Evolutionary conservation across 2,888 invertebrate genomes (phyloP), one percentile per base, ranked within the genome.

Genomic region (Plemyria rubiginata): DNA sequence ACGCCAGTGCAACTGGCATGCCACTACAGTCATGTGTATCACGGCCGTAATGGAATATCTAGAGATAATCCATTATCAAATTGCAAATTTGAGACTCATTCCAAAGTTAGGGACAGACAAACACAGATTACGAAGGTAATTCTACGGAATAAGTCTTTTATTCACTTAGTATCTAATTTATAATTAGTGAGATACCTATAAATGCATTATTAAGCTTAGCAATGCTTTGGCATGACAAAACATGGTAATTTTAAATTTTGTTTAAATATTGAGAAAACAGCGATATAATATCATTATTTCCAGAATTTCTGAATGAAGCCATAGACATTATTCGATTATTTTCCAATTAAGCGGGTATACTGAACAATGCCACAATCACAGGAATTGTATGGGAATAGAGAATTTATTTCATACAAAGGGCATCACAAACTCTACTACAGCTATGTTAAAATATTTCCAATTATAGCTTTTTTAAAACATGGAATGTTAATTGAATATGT

Each of bases 171-270:
- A 65, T 57, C 82, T 86, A 88, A 78, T 79, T 80, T 90, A 92
- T 82, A 87, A 85, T 88, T 92, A 92, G 85, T 92, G 92, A 92
- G 91, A 92, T 92, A 91, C 81, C 87, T 90, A 92, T 93, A 93
- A 93, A 93, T 93, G 93, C 93, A 91, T 86, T 90, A 91, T 90
- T 88, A 77, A 74, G 86, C 93, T n/a, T 93, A 93, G 91, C 92
- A 85, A 93, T 92, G 92, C 93, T 93, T 93, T 93, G 93, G 93
- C 93, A 92, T 92, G 88, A 87, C 90, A 92, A 91, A 93, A 91
- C 92, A 90, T 90, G 90, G 90, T 91, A 89, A 43, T 82, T 82
- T 83, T 66, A 67, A 67, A 66, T 70, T 70, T 67, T 55, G 66
- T 67, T 60, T 68, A 59, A 74, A 74, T 73, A 74, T 78, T 66